A percentile compares a stretch with the other conserved stretches of the same genome.
Evolutionary conservation across 2,888 invertebrate species (phyloP).

Genomic region (Chaetogeoica ovagalla): DNA sequence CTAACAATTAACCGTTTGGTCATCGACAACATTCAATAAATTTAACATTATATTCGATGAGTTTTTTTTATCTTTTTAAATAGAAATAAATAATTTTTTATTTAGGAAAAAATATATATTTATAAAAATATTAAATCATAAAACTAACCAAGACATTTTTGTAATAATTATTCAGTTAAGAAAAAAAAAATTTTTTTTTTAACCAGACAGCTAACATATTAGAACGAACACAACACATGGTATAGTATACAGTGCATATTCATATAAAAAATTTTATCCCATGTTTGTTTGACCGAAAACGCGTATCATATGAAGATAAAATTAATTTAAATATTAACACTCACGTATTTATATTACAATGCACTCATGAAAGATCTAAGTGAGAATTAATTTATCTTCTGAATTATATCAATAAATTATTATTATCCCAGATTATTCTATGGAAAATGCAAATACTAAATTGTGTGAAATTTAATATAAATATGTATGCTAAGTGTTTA

Average conservation of each 20-base stretch:
- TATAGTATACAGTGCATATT: constrained; percentile 44
- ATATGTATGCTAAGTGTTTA: constrained; percentile 40
- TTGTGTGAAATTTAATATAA: constrained; percentile 23
- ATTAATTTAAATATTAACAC: constrained; percentile 21
- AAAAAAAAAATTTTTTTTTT: constrained; percentile 14
- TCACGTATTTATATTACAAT: constrained; percentile 18
- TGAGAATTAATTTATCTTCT: background rate
- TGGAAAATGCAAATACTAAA: constrained; percentile 12
- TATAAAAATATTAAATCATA: constrained; percentile 51
- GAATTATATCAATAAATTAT: background rate
- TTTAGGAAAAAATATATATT: constrained; percentile 44
- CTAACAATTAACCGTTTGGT: constrained; percentile 35
- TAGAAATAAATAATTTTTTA: constrained; percentile 37
- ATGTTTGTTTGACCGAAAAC: constrained; percentile 25
- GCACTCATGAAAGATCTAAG: constrained; percentile 24
- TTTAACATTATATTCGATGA: constrained; percentile 19
- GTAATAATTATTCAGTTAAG: constrained; percentile 29
- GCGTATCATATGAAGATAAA: constrained; percentile 4
- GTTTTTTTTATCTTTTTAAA: background rate
- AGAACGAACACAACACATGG: constrained; percentile 45
- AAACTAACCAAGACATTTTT: constrained; percentile 28
- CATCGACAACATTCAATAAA: constrained; percentile 14
- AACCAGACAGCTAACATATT: constrained; percentile 36
- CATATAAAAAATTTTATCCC: constrained; percentile 30
- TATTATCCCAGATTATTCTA: background rate